Evolutionary conservation across 2,888 invertebrate genomes (phyloP).

Genomic region (Drosophila helvetica): DNA sequence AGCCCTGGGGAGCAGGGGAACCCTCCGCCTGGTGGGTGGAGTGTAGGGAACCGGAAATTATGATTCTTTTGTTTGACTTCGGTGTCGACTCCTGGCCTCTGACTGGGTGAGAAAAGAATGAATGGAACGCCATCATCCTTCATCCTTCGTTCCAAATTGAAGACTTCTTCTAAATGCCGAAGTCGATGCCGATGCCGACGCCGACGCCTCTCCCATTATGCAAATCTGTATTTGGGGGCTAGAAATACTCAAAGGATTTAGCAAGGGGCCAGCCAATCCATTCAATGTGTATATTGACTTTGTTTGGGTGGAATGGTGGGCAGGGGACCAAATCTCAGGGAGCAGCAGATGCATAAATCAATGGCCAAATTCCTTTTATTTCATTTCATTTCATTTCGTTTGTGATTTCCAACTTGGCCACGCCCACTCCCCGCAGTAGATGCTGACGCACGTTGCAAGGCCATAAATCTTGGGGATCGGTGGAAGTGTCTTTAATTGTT

Average conservation of each 20-base stretch:
- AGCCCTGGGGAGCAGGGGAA: neutral
- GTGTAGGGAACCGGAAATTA: conserved; percentile 49
- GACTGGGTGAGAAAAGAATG: neutral
- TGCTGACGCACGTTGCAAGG: conserved; percentile 60
- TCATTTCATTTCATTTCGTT: conserved; percentile 49
- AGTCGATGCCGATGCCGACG: neutral
- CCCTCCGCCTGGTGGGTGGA: too few relatives aligned
- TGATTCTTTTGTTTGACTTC: conserved; percentile 19
- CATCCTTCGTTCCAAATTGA: conserved; percentile 1
- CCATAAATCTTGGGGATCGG: conserved; percentile 63
- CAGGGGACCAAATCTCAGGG: conserved; percentile 11
- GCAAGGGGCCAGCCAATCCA: conserved; percentile 13
- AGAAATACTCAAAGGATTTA: conserved; percentile 25
- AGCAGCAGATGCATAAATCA: conserved; percentile 66
- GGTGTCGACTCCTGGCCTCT: neutral
- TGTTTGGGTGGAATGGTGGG: conserved; percentile 15
- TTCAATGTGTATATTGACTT: conserved; percentile 39
- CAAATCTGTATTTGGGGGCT: conserved; percentile 28
- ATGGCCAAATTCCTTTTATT: conserved; percentile 48
- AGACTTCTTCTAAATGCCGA: conserved; percentile 10
- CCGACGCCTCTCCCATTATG: conserved; percentile 34
- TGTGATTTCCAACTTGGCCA: conserved; percentile 8
- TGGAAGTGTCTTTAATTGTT: conserved; percentile 66
- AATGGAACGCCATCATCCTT: conserved; percentile 7
- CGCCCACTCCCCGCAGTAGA: conserved; percentile 22